These are phyloP conservation scores for Trachops cirrhosus DNA, from an alignment of 2,797 vertebrate species.

Conservation along the genomic window DNA sequence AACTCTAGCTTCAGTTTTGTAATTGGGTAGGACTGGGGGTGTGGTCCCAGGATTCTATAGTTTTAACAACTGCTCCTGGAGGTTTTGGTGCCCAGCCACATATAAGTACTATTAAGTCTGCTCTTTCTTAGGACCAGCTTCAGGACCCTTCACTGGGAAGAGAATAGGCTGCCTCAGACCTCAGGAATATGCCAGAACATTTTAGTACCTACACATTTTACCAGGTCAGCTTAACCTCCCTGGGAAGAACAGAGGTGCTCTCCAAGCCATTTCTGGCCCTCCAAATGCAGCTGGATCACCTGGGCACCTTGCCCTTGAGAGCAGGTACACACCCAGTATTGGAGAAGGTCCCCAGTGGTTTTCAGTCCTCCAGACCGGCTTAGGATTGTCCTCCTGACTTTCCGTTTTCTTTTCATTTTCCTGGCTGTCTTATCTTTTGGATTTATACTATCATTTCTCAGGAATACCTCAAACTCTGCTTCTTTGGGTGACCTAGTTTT, in stretches of 20 bases:
- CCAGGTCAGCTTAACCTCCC: neutral
- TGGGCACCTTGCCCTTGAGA: neutral
- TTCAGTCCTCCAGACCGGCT: neutral
- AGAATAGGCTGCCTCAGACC: neutral
- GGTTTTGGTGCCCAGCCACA: neutral
- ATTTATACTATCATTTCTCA: neutral
- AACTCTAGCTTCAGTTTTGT: neutral
- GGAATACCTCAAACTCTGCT: neutral
- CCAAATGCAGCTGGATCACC: neutral
- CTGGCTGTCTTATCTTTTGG: neutral
- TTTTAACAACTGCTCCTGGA: neutral
- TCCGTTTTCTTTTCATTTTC: constrained; percentile 7
- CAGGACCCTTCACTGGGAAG: neutral
- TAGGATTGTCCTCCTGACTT: neutral
- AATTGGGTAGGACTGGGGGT: neutral
- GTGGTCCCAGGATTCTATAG: neutral
- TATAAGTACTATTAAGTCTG: neutral
- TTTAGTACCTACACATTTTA: neutral
- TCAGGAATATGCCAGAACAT: neutral
- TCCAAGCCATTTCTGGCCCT: neutral
- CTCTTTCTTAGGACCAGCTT: neutral
- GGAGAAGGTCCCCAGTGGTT: neutral
- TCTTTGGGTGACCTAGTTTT: neutral
- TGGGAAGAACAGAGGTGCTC: neutral
- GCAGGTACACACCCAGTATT: neutral